Evolutionary conservation across 2,888 invertebrate genomes (phyloP).

Genomic region (Salticus scenicus): DNA sequence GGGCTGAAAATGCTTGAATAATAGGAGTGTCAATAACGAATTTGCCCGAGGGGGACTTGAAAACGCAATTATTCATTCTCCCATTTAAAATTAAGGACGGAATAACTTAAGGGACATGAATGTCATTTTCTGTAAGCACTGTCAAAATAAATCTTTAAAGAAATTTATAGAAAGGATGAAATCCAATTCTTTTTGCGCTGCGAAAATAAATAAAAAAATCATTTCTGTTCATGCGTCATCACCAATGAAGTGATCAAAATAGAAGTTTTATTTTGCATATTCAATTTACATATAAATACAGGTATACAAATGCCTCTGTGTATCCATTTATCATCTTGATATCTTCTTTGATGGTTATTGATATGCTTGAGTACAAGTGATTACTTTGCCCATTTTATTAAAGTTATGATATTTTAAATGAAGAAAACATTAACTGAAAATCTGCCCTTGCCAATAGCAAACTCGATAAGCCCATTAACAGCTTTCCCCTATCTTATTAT

Average conservation of each 20-base stretch:
- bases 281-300: background rate
- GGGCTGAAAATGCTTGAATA: constrained; percentile 16
- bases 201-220: background rate
- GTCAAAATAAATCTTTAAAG: constrained; percentile 6
- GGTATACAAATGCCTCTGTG: background rate
- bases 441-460: too few species aligned
- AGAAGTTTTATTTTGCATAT: background rate
- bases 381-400: too few species aligned
- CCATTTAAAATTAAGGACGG: constrained; percentile 28
- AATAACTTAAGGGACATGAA: constrained; percentile 15
- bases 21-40: constrained; percentile 39
- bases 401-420: too few species aligned
- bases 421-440: too few species aligned
- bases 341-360: too few species aligned
- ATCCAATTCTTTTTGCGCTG: background rate
- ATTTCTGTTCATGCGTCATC: background rate
- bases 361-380: too few species aligned
- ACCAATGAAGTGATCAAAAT: background rate
- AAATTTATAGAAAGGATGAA: background rate
- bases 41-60: constrained; percentile 14
- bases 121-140: constrained; percentile 24
- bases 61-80: constrained; percentile 31
- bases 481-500: too few species aligned
- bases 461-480: too few species aligned
- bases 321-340: too few species aligned